Conservation (phyloP, 2,797 vertebrate genomes). For the Labeo calbasu region DNA sequence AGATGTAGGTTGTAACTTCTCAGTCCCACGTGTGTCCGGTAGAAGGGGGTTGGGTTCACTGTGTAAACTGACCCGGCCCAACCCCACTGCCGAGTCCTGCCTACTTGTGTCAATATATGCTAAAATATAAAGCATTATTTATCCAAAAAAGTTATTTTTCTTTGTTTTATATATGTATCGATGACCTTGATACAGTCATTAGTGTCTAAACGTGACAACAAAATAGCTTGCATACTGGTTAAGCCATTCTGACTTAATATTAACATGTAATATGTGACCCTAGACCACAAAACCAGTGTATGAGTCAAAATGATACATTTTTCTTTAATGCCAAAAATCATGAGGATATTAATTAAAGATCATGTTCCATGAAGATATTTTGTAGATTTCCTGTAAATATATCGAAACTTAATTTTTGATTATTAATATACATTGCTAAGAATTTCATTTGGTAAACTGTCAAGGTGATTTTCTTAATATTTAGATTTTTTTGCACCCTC, state of each 20-base stretch:
- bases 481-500: too few species aligned
- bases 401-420: not conserved
- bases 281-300: not conserved
- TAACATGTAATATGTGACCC: not conserved
- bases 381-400: not conserved
- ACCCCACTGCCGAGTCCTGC: conserved; percentile 35
- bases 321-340: not conserved
- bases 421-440: not conserved
- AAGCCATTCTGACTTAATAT: too few species aligned
- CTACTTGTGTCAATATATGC: conserved; percentile 65
- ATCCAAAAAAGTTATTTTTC: not conserved
- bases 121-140: not conserved
- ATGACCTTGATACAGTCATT: not conserved
- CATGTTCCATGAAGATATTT: not conserved
- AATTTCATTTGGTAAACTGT: not conserved
- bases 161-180: not conserved
- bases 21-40: conserved; percentile 47
- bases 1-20: not conserved
- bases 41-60: conserved; percentile 34
- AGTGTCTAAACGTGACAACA: not conserved
- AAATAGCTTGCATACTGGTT: not conserved
- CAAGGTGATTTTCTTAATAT: too few species aligned
- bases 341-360: not conserved
- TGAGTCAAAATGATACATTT: too few species aligned
- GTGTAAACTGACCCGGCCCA: conserved; percentile 35